Percentiles rank a stretch among this genome's conserved stretches.
Conservation (phyloP, 1,140 invertebrate species). For the Philaenus spumarius region DNA sequence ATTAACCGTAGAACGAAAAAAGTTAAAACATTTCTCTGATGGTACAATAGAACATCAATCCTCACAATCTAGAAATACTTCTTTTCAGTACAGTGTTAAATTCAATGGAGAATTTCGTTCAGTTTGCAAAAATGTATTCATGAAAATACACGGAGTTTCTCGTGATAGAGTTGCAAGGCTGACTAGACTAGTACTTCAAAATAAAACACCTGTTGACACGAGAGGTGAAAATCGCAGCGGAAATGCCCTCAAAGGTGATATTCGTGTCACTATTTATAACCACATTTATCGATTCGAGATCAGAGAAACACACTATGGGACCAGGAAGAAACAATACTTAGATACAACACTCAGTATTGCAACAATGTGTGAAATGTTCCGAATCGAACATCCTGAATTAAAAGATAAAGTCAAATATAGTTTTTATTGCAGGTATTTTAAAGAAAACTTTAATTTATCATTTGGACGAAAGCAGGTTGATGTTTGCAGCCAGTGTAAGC, state of each 20-base stretch:
- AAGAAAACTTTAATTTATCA: slow-evolving; percentile 6
- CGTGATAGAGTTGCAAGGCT: neutral
- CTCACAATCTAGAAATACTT: neutral
- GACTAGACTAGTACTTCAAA: neutral
- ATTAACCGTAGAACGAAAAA: too few species aligned
- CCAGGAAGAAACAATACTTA: neutral
- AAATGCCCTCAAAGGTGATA: neutral
- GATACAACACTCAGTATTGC: slow-evolving; percentile 1
- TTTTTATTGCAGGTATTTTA: slow-evolving; percentile 9
- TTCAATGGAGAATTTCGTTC: neutral
- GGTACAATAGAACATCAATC: too few species aligned
- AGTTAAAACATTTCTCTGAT: too few species aligned
- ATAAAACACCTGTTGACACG: neutral
- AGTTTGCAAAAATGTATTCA: slow-evolving; percentile 4
- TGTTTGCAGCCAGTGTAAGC: too few species aligned
- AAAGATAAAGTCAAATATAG: slow-evolving; percentile 10
- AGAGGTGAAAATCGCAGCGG: neutral
- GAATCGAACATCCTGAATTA: slow-evolving; percentile 3
- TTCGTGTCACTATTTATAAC: neutral
- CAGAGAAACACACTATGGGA: neutral
- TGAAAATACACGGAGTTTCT: slow-evolving; percentile 4
- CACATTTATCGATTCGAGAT: neutral
- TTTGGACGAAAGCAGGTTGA: slow-evolving; percentile 4
- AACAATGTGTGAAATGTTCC: slow-evolving; percentile 8
- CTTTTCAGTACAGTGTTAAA: neutral